Percentiles rank a stretch among this genome's conserved stretches.
Evolutionary conservation across 2,888 invertebrate species (phyloP).

Genomic region (Aproaerema taeniolella): DNA sequence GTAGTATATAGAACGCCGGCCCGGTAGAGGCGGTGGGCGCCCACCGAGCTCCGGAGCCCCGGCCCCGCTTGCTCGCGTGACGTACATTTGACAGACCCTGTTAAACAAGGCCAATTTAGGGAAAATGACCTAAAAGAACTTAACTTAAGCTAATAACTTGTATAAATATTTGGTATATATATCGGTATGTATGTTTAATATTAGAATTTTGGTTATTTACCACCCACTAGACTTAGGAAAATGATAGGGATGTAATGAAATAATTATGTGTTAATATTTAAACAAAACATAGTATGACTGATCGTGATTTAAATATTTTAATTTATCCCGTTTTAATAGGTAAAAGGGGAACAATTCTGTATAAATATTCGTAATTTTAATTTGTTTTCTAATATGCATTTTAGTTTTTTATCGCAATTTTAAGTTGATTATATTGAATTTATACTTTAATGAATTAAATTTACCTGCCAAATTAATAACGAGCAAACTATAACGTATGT

Average conservation of each 20-base stretch:
- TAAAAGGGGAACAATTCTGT: slow-evolving; percentile 65
- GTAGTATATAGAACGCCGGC: slow-evolving; percentile 4
- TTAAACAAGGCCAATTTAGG: slow-evolving; percentile 72
- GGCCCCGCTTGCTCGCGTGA: slow-evolving; percentile 29
- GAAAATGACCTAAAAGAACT: slow-evolving; percentile 72
- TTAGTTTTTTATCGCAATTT: slow-evolving; percentile 72
- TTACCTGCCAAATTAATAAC: slow-evolving; percentile 72
- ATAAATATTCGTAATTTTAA: slow-evolving; percentile 75
- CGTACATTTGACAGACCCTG: slow-evolving; percentile 67
- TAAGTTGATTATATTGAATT: slow-evolving; percentile 67
- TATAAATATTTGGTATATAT: slow-evolving; percentile 77
- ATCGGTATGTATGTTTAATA: slow-evolving; percentile 76
- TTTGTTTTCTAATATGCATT: slow-evolving; percentile 71
- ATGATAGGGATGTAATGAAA: slow-evolving; percentile 71
- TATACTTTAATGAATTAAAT: slow-evolving; percentile 69
- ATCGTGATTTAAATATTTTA: slow-evolving; percentile 70
- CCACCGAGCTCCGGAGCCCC: slow-evolving; percentile 21
- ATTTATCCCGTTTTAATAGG: slow-evolving; percentile 59
- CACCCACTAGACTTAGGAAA: slow-evolving; percentile 75
- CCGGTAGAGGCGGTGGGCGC: slow-evolving; percentile 6
- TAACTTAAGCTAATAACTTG: slow-evolving; percentile 77
- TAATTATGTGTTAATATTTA: slow-evolving; percentile 75
- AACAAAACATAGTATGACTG: slow-evolving; percentile 73
- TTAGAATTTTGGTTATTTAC: slow-evolving; percentile 77
- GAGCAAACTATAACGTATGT: slow-evolving; percentile 64